Percentiles rank a stretch among this genome's conserved stretches.
phyloP scores from a whole-genome alignment of 1,140 invertebrate species.

The Drosophila paulistorum region DNA sequence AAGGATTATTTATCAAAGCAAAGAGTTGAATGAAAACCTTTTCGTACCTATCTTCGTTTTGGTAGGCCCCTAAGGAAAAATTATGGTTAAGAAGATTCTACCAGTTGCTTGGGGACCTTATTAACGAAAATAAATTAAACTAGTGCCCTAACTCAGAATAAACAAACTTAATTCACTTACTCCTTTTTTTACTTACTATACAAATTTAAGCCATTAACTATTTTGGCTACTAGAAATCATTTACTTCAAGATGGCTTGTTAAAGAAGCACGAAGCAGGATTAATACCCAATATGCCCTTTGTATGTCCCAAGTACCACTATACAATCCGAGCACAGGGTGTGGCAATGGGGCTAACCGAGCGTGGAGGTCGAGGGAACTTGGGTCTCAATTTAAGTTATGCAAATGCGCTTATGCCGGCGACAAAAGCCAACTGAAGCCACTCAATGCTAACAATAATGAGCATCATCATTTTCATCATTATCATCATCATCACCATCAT shows the following conservation, averaged over 20 bases:
- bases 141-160: too few species aligned
- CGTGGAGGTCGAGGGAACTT: constrained; percentile 14
- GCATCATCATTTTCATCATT: constrained; percentile 29
- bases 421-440: constrained; percentile 55
- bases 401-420: constrained; percentile 70
- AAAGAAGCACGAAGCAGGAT: too few species aligned
- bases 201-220: too few species aligned
- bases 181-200: too few species aligned
- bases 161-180: too few species aligned
- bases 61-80: too few species aligned
- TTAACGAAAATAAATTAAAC: too few species aligned
- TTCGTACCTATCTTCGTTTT: too few species aligned
- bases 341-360: background rate
- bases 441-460: constrained; percentile 54
- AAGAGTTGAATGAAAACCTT: background rate
- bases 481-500: constrained; percentile 5
- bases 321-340: constrained; percentile 8
- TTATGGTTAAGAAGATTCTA: too few species aligned
- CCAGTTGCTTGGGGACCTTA: too few species aligned
- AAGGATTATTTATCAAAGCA: background rate
- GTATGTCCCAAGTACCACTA: background rate
- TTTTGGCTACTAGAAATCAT: too few species aligned
- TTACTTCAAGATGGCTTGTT: too few species aligned
- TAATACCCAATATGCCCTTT: background rate
- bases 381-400: constrained; percentile 62